Conservation (phyloP, 2,113 vertebrate genomes). For the Dromiciops gliroides region DNA sequence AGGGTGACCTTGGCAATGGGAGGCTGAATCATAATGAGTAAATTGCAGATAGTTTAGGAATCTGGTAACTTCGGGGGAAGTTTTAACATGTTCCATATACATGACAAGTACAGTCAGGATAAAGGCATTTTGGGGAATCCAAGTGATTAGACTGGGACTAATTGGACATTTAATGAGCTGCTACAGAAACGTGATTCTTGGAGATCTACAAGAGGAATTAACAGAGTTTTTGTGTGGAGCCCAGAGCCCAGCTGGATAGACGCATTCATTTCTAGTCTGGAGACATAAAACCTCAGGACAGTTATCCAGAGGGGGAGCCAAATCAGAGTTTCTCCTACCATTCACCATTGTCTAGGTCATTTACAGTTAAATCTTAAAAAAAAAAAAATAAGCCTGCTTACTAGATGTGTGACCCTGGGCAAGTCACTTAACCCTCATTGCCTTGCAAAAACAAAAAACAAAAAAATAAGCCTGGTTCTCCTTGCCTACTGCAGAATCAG, state of each 20-base stretch:
- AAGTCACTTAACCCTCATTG: no score
- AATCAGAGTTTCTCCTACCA: background rate
- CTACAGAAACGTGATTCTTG: background rate
- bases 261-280: constrained; percentile 29
- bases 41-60: background rate
- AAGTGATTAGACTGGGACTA: background rate
- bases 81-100: background rate
- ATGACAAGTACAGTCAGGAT: background rate
- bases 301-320: constrained; percentile 10
- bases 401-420: no score
- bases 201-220: constrained; percentile 27
- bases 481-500: background rate
- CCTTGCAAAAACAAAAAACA: no score
- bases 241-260: background rate
- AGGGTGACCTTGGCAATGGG: constrained; percentile 13
- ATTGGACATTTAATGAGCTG: background rate
- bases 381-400: no score
- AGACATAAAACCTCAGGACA: background rate
- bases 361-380: constrained; percentile 16
- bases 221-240: background rate
- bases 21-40: background rate
- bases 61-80: background rate
- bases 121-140: background rate
- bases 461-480: background rate
- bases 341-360: background rate